A percentile compares a stretch with the other conserved stretches of the same genome.
phyloP scores from a whole-genome alignment of 1,140 invertebrate genomes.

The Ctenoplectra terminalis region DNA sequence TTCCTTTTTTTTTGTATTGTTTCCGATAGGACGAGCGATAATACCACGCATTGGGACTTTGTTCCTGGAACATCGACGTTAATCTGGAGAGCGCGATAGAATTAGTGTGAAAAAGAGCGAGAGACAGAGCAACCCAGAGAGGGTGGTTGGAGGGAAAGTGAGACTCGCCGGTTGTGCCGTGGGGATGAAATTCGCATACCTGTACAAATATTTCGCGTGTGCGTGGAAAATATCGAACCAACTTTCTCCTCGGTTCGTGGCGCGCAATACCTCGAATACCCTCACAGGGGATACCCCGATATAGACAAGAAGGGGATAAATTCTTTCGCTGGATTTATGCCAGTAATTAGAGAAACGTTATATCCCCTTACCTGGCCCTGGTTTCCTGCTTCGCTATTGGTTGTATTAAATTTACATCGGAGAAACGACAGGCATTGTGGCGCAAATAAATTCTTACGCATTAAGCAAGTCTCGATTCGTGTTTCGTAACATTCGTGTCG shows the following conservation, averaged over 20 bases:
- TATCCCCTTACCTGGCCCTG: neutral
- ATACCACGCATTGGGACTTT: constrained; percentile 57
- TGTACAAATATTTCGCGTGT: constrained; percentile 61
- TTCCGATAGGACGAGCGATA: constrained; percentile 54
- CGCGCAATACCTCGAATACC: constrained; percentile 36
- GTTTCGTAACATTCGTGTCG: no score
- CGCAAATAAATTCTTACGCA: constrained; percentile 18
- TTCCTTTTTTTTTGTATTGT: constrained; percentile 38
- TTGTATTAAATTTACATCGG: constrained; percentile 1
- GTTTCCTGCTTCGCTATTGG: neutral
- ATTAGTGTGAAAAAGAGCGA: constrained; percentile 14
- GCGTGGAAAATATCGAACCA: constrained; percentile 62
- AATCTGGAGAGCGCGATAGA: constrained; percentile 57
- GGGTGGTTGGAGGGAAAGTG: neutral
- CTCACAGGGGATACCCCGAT: neutral
- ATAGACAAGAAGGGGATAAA: constrained; percentile 38
- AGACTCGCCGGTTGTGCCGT: neutral
- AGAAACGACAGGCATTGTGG: neutral
- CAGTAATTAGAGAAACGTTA: constrained; percentile 50
- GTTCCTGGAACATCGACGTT: constrained; percentile 50
- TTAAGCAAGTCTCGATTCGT: no score
- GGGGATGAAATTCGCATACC: constrained; percentile 61
- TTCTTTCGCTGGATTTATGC: constrained; percentile 65
- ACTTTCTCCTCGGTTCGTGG: constrained; percentile 38
- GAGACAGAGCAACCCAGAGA: neutral